Evolutionary conservation across 2,797 vertebrate genomes (phyloP).

Genomic region (Picus viridis): DNA sequence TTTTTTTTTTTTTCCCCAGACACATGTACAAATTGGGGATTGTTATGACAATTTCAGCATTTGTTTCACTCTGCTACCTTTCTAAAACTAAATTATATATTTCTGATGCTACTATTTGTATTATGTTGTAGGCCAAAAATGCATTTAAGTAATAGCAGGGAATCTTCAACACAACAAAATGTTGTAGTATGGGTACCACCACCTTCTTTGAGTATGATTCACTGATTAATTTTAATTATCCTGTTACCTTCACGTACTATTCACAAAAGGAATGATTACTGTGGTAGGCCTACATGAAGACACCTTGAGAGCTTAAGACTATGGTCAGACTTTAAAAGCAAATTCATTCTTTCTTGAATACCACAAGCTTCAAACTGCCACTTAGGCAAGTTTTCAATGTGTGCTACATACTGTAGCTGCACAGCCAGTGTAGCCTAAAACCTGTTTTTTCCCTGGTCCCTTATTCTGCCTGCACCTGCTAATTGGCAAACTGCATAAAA

Average conservation of each 20-base stretch:
- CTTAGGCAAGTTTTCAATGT: neutral
- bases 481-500: neutral
- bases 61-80: neutral
- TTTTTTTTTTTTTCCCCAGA: neutral
- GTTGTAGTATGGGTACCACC: neutral
- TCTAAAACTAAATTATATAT: neutral
- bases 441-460: neutral
- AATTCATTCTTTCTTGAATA: neutral
- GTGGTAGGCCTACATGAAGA: neutral
- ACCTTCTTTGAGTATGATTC: neutral
- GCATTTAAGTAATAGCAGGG: neutral
- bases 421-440: neutral
- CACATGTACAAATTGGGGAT: neutral
- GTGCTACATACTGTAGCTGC: neutral
- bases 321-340: neutral
- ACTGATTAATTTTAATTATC: neutral
- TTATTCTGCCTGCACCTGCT: neutral
- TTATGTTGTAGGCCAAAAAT: neutral
- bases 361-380: neutral
- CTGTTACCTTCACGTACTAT: neutral
- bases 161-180: neutral
- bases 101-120: neutral
- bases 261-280: neutral
- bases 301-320: neutral
- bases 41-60: neutral